These are phyloP conservation scores for Oasisia sp. DNA, from an alignment of 2,888 invertebrate genomes.

Conservation along the genomic window DNA sequence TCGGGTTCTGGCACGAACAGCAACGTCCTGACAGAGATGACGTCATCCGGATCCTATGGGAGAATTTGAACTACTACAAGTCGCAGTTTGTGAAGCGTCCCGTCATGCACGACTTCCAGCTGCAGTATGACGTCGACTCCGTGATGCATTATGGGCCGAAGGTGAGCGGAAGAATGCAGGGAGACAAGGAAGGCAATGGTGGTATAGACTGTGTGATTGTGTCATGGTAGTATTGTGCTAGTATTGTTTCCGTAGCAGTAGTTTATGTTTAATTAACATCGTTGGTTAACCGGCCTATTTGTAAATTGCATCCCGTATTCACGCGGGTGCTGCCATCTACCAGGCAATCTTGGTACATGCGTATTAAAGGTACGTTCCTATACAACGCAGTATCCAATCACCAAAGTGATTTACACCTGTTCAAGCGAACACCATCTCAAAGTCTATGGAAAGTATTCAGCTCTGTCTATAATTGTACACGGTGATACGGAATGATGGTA, in stretches of 20 bases:
- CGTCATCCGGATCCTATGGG: slow-evolving; percentile 21
- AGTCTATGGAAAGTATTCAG: no score
- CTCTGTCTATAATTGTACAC: no score
- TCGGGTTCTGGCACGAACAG: slow-evolving; percentile 30
- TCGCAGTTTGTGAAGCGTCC: slow-evolving; percentile 23
- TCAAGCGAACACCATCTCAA: no score
- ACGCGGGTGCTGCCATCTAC: no score
- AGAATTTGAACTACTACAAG: slow-evolving; percentile 24
- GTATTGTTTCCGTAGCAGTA: not conserved
- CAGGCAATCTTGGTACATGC: no score
- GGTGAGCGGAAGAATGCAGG: not conserved
- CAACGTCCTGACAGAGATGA: slow-evolving; percentile 26
- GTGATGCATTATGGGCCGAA: slow-evolving; percentile 29
- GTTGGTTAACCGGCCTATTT: no score
- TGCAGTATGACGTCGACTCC: slow-evolving; percentile 25
- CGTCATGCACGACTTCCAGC: not conserved
- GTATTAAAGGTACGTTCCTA: no score
- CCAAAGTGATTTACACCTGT: no score
- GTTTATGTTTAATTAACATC: no score
- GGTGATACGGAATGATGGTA: no score
- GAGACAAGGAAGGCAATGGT: not conserved
- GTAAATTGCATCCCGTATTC: no score
- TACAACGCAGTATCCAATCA: no score
- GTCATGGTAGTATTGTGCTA: not conserved
- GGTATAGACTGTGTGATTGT: not conserved